Evolutionary conservation across 2,113 vertebrate species (phyloP).

Genomic region (Picathartes gymnocephalus): DNA sequence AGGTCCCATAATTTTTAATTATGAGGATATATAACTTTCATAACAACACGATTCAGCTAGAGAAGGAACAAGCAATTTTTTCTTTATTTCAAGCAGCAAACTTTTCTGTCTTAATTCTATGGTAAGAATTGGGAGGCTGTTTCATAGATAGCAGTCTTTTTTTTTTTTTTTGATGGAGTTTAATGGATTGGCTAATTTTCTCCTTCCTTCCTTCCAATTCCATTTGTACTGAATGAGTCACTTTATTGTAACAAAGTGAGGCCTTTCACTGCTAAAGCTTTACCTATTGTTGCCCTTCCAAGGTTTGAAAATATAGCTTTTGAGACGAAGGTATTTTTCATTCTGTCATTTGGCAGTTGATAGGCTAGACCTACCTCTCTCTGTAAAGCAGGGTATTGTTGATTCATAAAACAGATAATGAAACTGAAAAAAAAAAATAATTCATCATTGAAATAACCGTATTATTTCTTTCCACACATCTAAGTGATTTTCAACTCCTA

Average conservation of each 20-base stretch:
- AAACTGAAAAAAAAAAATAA: background rate
- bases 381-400: background rate
- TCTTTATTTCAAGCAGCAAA: background rate
- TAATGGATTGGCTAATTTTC: background rate
- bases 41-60: background rate
- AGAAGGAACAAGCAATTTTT: background rate
- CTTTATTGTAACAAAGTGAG: background rate
- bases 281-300: background rate
- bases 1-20: background rate
- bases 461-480: background rate
- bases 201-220: background rate
- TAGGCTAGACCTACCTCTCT: background rate
- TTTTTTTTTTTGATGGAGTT: background rate
- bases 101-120: background rate
- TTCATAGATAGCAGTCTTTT: background rate
- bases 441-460: background rate
- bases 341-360: background rate
- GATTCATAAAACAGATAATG: background rate
- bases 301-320: background rate
- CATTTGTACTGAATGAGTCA: background rate
- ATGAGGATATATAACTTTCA: background rate
- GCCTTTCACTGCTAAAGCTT: background rate
- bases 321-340: background rate
- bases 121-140: background rate
- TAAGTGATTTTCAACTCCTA: background rate